Evolutionary conservation across 2,888 invertebrate genomes (phyloP), one percentile per base, ranked within the genome.

Genomic region (Lamellibrachia columna): DNA sequence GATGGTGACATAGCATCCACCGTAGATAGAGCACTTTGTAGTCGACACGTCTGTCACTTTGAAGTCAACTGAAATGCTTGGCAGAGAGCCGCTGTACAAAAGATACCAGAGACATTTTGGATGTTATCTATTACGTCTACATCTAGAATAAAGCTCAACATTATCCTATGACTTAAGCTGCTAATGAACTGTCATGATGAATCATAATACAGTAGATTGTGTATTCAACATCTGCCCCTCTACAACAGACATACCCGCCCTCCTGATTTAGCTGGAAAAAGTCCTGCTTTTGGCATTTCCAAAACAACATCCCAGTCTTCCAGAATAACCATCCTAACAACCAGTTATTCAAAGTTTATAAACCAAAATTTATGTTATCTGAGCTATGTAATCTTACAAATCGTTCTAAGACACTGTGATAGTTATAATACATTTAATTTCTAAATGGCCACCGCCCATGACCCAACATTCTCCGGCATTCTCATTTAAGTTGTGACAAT

Each of bases 1-100:
- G n/a, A 75, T 75, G 75, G 22, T 75, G 75, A 75, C 22, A 75
- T 75, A 75, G 75, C 75, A 75, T 75, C 75, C 75, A 75, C 75
- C 75, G n/a, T 75, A 75, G 75, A 75, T 22, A 75, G 75, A 75
- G 75, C 75, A 75, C 75, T 75, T 75, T 75, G 75, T 75, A 75
- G 75, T 75, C n/a, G 75, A 75, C 75, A 75, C 75, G 75, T n/a
- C 22, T 75, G 75, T 75, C 75, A 75, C 75, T 75, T 75, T 75
- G 75, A 75, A 75, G 75, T 75, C 75, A 22, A 75, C 75, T 4
- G 11, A 11, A 75, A 75, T 75, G 75, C 75, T 75, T 22, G 75
- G 75, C 75, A 75, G 75, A 75, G 75, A 75, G 22, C 75, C 75
- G 3, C 75, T 75, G 75, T 22, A 75, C 0, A 22, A 75, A 75